Evolutionary conservation across 2,888 invertebrate species (phyloP).

Genomic region (Brenthis ino): DNA sequence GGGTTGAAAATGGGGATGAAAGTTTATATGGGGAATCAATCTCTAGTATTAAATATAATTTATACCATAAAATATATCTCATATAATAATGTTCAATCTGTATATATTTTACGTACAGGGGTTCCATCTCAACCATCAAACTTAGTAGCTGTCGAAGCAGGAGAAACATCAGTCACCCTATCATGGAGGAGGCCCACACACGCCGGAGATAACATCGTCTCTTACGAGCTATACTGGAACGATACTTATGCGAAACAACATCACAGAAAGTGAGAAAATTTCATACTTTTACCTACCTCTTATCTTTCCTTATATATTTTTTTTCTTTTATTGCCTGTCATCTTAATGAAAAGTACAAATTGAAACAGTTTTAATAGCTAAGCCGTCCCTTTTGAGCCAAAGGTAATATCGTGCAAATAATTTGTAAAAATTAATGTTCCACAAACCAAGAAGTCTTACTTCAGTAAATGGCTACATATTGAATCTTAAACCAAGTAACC

Average conservation of each 20-base stretch:
- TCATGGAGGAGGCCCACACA: conserved; percentile 96
- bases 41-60: too few relatives aligned
- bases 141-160: conserved; percentile 92
- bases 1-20: too few relatives aligned
- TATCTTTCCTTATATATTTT: neutral
- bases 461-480: too few relatives aligned
- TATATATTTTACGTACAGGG: conserved; percentile 76
- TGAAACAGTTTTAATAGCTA: too few relatives aligned
- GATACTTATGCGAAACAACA: conserved; percentile 96
- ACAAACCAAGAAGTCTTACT: too few relatives aligned
- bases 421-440: too few relatives aligned
- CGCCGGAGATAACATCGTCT: conserved; percentile 95
- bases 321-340: neutral
- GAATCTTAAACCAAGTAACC: too few relatives aligned
- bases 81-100: neutral
- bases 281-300: too few relatives aligned
- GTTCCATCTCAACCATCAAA: conserved; percentile 98
- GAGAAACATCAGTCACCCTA: conserved; percentile 94
- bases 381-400: too few relatives aligned
- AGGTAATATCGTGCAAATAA: too few relatives aligned
- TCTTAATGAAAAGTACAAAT: neutral
- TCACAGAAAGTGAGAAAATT: conserved; percentile 86
- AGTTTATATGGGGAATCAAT: too few relatives aligned
- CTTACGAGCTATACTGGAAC: conserved; percentile 98
- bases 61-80: too few relatives aligned